Conservation (phyloP, 2,888 invertebrate species). For the Andrena hattorfiana region DNA sequence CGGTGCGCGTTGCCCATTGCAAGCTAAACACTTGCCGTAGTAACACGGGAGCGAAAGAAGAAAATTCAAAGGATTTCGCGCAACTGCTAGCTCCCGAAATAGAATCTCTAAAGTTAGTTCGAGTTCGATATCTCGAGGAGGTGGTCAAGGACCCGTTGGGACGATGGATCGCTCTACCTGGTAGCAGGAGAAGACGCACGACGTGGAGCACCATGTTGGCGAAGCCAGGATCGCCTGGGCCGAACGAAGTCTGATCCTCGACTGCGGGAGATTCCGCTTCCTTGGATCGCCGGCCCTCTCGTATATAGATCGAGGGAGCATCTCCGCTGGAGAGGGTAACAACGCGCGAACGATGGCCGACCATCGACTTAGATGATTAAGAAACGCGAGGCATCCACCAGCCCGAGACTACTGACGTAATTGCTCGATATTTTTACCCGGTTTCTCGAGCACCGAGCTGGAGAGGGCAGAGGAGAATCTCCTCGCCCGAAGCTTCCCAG, state of each 20-base stretch:
- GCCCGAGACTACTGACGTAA: constrained; percentile 17
- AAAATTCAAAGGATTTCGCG: too few species aligned
- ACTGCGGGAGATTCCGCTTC: constrained; percentile 67
- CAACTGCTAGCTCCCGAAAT: too few species aligned
- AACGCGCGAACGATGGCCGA: constrained; percentile 27
- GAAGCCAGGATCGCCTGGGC: constrained; percentile 57
- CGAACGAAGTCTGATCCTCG: constrained; percentile 70
- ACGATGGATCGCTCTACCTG: constrained; percentile 29
- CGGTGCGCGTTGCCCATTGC: too few species aligned
- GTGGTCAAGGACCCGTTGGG: too few species aligned
- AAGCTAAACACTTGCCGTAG: too few species aligned
- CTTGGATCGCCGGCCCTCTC: constrained; percentile 42
- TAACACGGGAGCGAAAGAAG: too few species aligned
- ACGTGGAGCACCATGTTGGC: constrained; percentile 32
- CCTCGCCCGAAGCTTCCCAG: not conserved
- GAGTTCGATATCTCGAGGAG: too few species aligned
- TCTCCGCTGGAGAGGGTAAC: constrained; percentile 64
- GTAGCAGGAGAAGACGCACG: constrained; percentile 29
- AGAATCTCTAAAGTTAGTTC: too few species aligned
- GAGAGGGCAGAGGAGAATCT: not conserved
- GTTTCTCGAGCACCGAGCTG: not conserved
- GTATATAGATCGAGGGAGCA: constrained; percentile 61
- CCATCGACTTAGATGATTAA: constrained; percentile 41
- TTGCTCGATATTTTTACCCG: constrained; percentile 31
- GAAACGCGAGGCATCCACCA: constrained; percentile 1